These are phyloP conservation scores for Labia minor DNA, from an alignment of 2,888 invertebrate species.

Conservation along the genomic window DNA sequence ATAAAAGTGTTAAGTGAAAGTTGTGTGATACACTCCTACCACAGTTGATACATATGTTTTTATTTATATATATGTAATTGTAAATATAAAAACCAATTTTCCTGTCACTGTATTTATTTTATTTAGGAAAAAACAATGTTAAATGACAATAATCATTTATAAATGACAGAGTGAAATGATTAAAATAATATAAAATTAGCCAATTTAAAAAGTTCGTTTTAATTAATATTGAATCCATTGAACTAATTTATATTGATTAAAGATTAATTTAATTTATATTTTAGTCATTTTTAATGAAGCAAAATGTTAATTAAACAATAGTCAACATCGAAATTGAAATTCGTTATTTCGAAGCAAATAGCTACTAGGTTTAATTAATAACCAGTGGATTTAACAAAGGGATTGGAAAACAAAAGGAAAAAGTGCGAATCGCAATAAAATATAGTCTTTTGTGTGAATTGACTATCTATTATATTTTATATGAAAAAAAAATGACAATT, in stretches of 20 bases:
- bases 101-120: too few species aligned
- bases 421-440: slow-evolving; percentile 1
- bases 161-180: too few species aligned
- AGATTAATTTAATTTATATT: background rate
- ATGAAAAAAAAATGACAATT: background rate
- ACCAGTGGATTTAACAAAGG: background rate
- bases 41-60: too few species aligned
- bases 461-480: background rate
- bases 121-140: too few species aligned
- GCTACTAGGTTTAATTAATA: slow-evolving; percentile 5
- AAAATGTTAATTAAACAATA: slow-evolving; percentile 1
- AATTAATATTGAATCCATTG: too few species aligned
- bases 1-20: too few species aligned
- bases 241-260: background rate
- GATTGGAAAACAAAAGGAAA: background rate
- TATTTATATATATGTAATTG: too few species aligned
- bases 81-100: too few species aligned
- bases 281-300: background rate
- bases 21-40: too few species aligned
- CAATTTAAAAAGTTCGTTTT: too few species aligned
- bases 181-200: too few species aligned
- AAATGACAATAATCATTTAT: too few species aligned
- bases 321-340: background rate
- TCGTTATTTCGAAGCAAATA: background rate
- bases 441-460: background rate